Percentiles rank a stretch among this genome's conserved stretches.
Conservation (phyloP, 23 tunicate genomes). For the Phallusia fumigata region DNA sequence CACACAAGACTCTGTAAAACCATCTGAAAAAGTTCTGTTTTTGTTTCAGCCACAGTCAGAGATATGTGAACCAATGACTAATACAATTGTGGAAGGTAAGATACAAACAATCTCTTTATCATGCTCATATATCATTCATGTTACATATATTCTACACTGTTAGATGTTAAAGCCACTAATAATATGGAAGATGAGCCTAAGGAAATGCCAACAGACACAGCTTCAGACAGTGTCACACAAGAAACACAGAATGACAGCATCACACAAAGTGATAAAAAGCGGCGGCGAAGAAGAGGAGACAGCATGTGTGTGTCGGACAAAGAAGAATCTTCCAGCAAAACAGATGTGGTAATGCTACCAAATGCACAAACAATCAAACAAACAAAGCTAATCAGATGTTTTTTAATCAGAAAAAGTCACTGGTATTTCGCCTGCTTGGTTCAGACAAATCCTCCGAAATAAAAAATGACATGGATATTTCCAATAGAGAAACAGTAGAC, state of each 20-base stretch:
- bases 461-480: neutral
- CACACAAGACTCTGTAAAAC: too few species aligned
- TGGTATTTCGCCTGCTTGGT: neutral
- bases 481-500: too few species aligned
- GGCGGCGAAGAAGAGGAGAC: conserved; percentile 54
- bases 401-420: neutral
- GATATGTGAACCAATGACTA: too few species aligned
- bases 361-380: too few species aligned
- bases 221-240: too few species aligned
- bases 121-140: too few species aligned
- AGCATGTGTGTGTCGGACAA: conserved; percentile 24
- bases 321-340: conserved; percentile 1
- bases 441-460: neutral
- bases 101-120: neutral
- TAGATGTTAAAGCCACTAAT: neutral
- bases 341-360: neutral
- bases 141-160: too few species aligned
- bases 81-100: too few species aligned
- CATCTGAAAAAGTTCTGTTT: too few species aligned
- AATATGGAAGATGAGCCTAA: neutral
- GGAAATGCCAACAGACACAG: neutral
- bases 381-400: neutral
- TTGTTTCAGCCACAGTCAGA: too few species aligned
- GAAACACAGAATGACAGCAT: neutral
- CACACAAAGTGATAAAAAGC: conserved; percentile 11